These are phyloP conservation scores for Sebastes reedi DNA, from an alignment of 2,797 vertebrate genomes.

Conservation along the genomic window DNA sequence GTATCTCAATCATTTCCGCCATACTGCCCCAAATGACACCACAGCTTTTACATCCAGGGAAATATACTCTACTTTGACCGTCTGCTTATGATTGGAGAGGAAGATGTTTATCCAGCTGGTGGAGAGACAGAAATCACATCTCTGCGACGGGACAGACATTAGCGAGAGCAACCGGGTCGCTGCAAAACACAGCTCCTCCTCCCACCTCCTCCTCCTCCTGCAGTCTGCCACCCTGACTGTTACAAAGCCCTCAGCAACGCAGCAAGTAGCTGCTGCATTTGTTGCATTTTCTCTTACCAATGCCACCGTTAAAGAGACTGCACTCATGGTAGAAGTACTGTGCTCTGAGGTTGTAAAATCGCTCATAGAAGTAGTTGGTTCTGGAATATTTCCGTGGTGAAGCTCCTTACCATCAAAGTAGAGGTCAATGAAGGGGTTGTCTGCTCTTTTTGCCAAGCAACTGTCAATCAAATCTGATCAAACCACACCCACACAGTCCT, in stretches of 20 bases:
- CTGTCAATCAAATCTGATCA: not conserved
- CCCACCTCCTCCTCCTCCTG: slow-evolving; percentile 7
- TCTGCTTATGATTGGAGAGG: slow-evolving; percentile 3
- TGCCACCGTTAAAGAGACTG: not conserved
- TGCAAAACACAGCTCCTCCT: not conserved
- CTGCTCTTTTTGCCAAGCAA: not conserved
- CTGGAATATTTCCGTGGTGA: not conserved
- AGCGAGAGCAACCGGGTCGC: not conserved
- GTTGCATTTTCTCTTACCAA: slow-evolving; percentile 15
- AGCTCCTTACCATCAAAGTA: not conserved
- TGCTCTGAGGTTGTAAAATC: not conserved
- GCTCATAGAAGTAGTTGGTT: not conserved
- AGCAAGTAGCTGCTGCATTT: slow-evolving; percentile 17
- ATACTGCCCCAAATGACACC: not conserved
- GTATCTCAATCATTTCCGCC: not conserved
- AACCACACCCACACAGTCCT: not conserved
- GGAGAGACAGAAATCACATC: slow-evolving; percentile 33
- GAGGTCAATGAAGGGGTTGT: not conserved
- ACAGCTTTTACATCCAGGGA: slow-evolving; percentile 6
- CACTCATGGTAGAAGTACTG: not conserved
- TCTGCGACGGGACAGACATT: slow-evolving; percentile 1
- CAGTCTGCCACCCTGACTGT: slow-evolving; percentile 35
- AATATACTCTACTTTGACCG: not conserved
- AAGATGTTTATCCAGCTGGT: slow-evolving; percentile 23
- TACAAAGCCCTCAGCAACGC: slow-evolving; percentile 8